phyloP scores from a whole-genome alignment of 2,888 invertebrate species.

The Aproaerema taeniolella region DNA sequence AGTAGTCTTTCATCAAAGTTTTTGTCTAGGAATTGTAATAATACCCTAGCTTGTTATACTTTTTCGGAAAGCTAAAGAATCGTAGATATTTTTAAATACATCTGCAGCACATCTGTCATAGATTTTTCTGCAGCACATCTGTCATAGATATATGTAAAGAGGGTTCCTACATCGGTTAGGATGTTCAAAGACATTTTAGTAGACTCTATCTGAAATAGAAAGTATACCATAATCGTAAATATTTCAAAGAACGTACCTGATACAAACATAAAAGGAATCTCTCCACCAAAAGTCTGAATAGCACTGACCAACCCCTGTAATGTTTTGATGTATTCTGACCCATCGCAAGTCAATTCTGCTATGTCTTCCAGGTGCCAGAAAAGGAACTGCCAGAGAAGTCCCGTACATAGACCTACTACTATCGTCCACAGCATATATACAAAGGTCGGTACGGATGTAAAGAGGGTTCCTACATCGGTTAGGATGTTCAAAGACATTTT shows the following conservation, averaged over 20 bases:
- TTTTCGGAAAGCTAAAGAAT: too few relatives aligned
- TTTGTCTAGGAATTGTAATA: too few relatives aligned
- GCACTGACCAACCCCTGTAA: conserved; percentile 85
- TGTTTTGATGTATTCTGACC: conserved; percentile 80
- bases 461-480: conserved; percentile 81
- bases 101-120: too few relatives aligned
- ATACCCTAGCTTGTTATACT: too few relatives aligned
- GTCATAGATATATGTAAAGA: too few relatives aligned
- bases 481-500: conserved; percentile 82
- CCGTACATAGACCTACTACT: conserved; percentile 89
- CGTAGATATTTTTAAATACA: too few relatives aligned
- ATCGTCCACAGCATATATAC: conserved; percentile 89
- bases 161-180: conserved; percentile 80
- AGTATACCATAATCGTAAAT: too few relatives aligned
- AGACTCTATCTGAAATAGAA: conserved; percentile 80
- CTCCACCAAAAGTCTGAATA: conserved; percentile 89
- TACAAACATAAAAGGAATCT: conserved; percentile 91
- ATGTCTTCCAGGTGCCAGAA: conserved; percentile 91
- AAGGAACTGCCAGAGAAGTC: conserved; percentile 91
- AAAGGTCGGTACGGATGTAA: conserved; percentile 81
- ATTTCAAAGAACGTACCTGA: conserved; percentile 82
- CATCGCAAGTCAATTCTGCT: conserved; percentile 61
- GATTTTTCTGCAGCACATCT: too few relatives aligned
- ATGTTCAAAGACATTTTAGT: conserved; percentile 82
- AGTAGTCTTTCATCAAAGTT: too few relatives aligned